A percentile compares a stretch with the other conserved stretches of the same genome.
Evolutionary conservation across 2,888 invertebrate species (phyloP).

Genomic region (Meloe dianella): DNA sequence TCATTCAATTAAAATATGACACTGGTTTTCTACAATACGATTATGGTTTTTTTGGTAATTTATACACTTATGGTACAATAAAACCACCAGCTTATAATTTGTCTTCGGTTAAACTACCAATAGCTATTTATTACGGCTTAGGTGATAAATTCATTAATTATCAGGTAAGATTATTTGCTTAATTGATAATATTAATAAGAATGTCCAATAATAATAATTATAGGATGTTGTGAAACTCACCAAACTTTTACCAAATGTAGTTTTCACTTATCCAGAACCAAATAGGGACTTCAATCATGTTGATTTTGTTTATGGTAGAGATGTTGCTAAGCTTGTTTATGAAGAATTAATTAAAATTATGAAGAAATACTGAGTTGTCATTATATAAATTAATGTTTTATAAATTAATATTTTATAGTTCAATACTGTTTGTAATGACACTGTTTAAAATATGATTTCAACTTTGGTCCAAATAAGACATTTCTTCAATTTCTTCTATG

Average conservation of each 20-base stretch:
- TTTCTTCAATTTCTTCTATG: too few species aligned
- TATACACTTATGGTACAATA: slow-evolving; percentile 17
- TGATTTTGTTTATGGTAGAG: slow-evolving; percentile 21
- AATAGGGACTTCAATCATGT: slow-evolving; percentile 16
- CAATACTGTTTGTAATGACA: too few species aligned
- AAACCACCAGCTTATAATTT: slow-evolving; percentile 24
- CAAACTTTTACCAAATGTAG: slow-evolving; percentile 17
- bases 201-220: background rate
- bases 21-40: slow-evolving; percentile 21
- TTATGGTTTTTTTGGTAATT: slow-evolving; percentile 23
- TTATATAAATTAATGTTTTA: too few species aligned
- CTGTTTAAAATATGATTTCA: too few species aligned
- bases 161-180: slow-evolving; percentile 4
- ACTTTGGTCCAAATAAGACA: too few species aligned
- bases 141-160: slow-evolving; percentile 13
- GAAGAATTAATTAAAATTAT: slow-evolving; percentile 14
- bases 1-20: slow-evolving; percentile 17
- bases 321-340: slow-evolving; percentile 18
- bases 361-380: slow-evolving; percentile 5
- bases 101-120: slow-evolving; percentile 22
- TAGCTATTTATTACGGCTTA: slow-evolving; percentile 18
- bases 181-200: background rate
- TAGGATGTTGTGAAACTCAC: slow-evolving; percentile 13
- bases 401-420: too few species aligned
- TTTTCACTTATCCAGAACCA: slow-evolving; percentile 5